These are phyloP conservation scores for Urocynchramus pylzowi DNA, from an alignment of 2,113 vertebrate species.

Conservation along the genomic window DNA sequence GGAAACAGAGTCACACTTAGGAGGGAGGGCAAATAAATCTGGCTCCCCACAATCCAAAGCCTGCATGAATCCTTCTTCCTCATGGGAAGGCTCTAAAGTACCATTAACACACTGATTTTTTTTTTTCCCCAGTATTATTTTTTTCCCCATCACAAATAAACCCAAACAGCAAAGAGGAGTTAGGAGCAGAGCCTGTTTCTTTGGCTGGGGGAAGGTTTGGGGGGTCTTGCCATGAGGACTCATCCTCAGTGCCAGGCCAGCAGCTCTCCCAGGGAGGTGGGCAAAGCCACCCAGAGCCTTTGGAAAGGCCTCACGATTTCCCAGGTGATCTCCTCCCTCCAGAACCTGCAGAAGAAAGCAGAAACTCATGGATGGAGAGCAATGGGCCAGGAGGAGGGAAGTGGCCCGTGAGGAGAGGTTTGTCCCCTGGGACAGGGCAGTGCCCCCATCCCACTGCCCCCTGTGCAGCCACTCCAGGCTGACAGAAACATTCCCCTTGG, in stretches of 20 bases:
- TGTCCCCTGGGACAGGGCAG: neutral
- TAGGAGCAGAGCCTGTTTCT: neutral
- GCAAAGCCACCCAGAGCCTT: neutral
- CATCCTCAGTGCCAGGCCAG: neutral
- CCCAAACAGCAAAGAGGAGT: neutral
- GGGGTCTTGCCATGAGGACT: neutral
- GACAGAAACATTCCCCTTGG: constrained; percentile 10
- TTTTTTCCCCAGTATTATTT: neutral
- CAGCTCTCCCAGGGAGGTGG: neutral
- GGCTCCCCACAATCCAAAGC: neutral
- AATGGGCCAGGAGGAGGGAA: neutral
- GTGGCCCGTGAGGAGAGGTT: neutral
- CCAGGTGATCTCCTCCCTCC: neutral
- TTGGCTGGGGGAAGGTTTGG: neutral
- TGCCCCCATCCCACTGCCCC: neutral
- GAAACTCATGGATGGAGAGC: neutral
- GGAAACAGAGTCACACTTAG: neutral
- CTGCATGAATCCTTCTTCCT: neutral
- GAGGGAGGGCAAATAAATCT: neutral
- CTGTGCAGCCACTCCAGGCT: neutral
- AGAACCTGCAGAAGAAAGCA: neutral
- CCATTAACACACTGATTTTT: neutral
- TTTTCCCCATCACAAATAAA: neutral
- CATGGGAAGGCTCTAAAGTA: neutral
- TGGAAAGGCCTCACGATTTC: neutral